A percentile compares a stretch with the other conserved stretches of the same genome.
Conservation (phyloP, 2,113 vertebrate species). For the Pterocles burchelli region DNA sequence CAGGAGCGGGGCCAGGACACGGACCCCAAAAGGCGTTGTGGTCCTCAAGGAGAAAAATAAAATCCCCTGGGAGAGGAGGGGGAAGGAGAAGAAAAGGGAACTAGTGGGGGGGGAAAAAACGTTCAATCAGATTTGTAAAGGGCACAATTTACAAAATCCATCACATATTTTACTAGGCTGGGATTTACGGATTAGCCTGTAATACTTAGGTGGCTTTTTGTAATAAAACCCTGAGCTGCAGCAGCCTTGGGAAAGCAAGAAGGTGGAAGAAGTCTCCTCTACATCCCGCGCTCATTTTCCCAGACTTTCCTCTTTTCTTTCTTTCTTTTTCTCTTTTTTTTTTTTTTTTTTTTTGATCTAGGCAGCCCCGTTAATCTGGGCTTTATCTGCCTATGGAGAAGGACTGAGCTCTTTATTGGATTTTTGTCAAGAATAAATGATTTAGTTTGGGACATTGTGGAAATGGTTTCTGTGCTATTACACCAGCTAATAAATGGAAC, state of each 20-base stretch:
- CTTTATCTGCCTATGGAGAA: slow-evolving; percentile 80
- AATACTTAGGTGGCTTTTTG: slow-evolving; percentile 85
- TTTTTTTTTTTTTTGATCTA: slow-evolving; percentile 52
- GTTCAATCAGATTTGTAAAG: slow-evolving; percentile 88
- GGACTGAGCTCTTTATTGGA: slow-evolving; percentile 83
- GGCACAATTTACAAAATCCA: slow-evolving; percentile 88
- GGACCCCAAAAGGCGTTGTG: background rate
- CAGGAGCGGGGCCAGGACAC: background rate
- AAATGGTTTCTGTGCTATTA: slow-evolving; percentile 70
- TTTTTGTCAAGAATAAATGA: slow-evolving; percentile 82
- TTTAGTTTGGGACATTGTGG: slow-evolving; percentile 76
- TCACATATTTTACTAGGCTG: slow-evolving; percentile 82
- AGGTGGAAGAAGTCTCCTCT: slow-evolving; percentile 69
- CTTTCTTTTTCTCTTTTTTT: background rate
- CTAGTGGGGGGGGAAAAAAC: slow-evolving; percentile 34
- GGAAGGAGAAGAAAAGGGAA: background rate
- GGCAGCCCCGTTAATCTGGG: slow-evolving; percentile 76
- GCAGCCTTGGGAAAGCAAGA: slow-evolving; percentile 75
- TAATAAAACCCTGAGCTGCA: slow-evolving; percentile 78
- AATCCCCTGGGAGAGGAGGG: background rate
- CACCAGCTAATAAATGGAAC: slow-evolving; percentile 68
- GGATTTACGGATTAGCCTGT: slow-evolving; percentile 86
- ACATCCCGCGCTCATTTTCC: slow-evolving; percentile 63
- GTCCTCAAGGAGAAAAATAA: background rate
- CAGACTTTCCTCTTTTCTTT: slow-evolving; percentile 36